Conservation (phyloP, 1,140 invertebrate species). For the Micrasema longulum region DNA sequence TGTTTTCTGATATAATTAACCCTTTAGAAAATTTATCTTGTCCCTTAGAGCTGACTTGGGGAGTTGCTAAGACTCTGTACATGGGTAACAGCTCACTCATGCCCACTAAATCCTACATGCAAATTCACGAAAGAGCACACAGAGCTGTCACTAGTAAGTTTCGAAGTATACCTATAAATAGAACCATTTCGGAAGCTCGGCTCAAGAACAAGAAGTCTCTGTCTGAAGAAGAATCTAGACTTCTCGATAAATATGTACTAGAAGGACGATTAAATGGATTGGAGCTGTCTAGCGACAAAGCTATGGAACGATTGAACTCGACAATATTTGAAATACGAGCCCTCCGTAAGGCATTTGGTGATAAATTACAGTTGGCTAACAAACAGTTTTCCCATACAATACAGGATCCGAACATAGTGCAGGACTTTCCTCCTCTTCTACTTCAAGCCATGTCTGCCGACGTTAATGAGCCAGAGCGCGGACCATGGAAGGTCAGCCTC, state of each 20-base stretch:
- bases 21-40: slow-evolving; percentile 80
- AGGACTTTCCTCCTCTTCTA: slow-evolving; percentile 80
- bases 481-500: slow-evolving; percentile 84
- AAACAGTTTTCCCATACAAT: slow-evolving; percentile 77
- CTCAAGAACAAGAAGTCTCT: slow-evolving; percentile 69
- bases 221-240: slow-evolving; percentile 75
- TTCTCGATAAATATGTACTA: slow-evolving; percentile 82
- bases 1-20: slow-evolving; percentile 80
- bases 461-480: slow-evolving; percentile 70
- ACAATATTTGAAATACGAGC: slow-evolving; percentile 65
- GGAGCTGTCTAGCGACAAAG: slow-evolving; percentile 62
- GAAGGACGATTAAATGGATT: slow-evolving; percentile 88
- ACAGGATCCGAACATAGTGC: slow-evolving; percentile 73
- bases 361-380: slow-evolving; percentile 73
- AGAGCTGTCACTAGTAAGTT: slow-evolving; percentile 76
- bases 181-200: slow-evolving; percentile 74
- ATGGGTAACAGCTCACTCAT: slow-evolving; percentile 84
- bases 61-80: slow-evolving; percentile 85
- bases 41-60: slow-evolving; percentile 87
- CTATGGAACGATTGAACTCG: slow-evolving; percentile 63
- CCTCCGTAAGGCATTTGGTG: slow-evolving; percentile 71
- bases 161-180: slow-evolving; percentile 75
- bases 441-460: slow-evolving; percentile 76
- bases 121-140: slow-evolving; percentile 79
- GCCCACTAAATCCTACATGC: slow-evolving; percentile 79